Evolutionary conservation across 2,797 vertebrate genomes (phyloP), one percentile per base, ranked within the genome.

Genomic region (Crax fasciolata): DNA sequence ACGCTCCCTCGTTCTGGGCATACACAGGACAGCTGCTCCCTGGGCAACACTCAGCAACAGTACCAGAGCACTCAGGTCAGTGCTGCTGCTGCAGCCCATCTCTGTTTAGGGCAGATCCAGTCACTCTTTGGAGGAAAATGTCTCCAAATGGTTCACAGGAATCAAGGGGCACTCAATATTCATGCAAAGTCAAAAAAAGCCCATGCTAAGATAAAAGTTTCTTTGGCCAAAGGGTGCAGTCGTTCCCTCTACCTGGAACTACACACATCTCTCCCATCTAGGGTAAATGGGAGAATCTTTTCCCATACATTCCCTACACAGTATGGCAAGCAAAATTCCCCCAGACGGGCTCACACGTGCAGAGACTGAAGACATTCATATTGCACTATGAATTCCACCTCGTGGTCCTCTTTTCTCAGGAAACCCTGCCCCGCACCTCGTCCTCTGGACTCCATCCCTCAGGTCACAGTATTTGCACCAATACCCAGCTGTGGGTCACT

Each of bases 401-500:
- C 20, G 51, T 13, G 28, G 44, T 51, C 54, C 41, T 28, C 43
- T 57, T 82, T 61, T 54, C 30, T 16, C 30, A 62, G 23, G 59
- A n/a, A 89, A 32, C 32, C 11, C 32, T 63, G 39, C 43, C n/a
- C 49, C 43, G 77, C 14, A 32, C 23, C 17, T 35, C 54, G n/a
- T 39, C 21, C 73, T 63, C 83, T 43, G 27, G 59, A 48, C 10
- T 23, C 12, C 44, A 11, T 20, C 58, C 66, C 49, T 75, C 16
- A 20, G 14, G 35, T 57, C 46, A 71, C 52, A 41, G n/a, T 7
- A 44, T 39, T 76, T 46, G 39, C 30, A 58, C 25, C 81, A 55
- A 18, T 4, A n/a, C 30, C 39, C 65, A 72, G 59, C 25, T 65
- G 15, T 84, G 57, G 23, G 27, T 66, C 87, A 98, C 99, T 98